These are phyloP conservation scores for Yoshiicerus persimilis DNA, from an alignment of 1,140 invertebrate genomes.

Conservation along the genomic window DNA sequence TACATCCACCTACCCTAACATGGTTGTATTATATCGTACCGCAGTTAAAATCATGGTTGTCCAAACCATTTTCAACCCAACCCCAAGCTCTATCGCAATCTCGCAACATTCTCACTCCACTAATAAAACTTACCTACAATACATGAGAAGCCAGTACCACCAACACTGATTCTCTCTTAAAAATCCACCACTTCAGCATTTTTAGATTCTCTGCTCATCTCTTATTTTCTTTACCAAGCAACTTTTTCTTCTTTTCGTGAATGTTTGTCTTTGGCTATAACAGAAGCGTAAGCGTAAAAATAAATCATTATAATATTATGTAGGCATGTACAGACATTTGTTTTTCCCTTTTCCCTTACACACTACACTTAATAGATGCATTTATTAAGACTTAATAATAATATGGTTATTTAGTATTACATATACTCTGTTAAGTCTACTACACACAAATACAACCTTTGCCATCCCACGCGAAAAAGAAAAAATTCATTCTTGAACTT, in stretches of 20 bases:
- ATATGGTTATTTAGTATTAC: no score
- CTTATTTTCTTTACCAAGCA: background rate
- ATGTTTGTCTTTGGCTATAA: background rate
- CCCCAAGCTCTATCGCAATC: background rate
- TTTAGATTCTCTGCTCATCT: background rate
- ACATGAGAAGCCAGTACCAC: background rate
- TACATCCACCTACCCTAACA: conserved; percentile 19
- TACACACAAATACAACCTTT: background rate
- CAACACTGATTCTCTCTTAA: background rate
- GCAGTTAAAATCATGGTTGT: background rate
- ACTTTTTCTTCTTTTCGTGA: background rate
- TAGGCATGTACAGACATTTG: background rate
- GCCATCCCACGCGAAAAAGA: background rate
- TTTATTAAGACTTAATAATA: no score
- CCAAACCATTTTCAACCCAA: background rate
- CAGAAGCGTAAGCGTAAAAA: background rate
- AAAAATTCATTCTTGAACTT: background rate
- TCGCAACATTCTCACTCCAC: background rate
- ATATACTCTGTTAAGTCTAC: no score
- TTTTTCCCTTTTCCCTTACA: background rate
- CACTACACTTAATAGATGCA: no score
- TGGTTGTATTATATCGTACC: background rate
- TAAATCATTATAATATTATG: background rate
- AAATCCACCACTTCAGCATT: background rate
- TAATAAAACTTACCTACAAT: background rate